Conservation (phyloP, 2,888 invertebrate genomes). For the Hypena proboscidalis region DNA sequence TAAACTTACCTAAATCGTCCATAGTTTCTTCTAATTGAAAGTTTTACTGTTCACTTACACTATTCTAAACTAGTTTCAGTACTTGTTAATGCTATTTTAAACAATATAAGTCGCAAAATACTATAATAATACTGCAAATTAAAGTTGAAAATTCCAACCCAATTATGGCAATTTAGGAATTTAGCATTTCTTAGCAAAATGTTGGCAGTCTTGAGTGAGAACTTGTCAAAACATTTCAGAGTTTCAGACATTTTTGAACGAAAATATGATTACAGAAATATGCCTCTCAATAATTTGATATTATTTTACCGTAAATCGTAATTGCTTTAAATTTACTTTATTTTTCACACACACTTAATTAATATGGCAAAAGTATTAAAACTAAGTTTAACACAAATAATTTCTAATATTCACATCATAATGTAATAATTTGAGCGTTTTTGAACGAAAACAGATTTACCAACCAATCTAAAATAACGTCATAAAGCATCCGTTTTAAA, state of each 20-base stretch:
- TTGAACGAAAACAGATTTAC: too few relatives aligned
- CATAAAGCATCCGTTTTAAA: too few relatives aligned
- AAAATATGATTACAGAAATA: too few relatives aligned
- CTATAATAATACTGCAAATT: constrained; percentile 53
- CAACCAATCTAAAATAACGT: too few relatives aligned
- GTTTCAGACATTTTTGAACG: constrained; percentile 26
- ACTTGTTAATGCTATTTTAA: constrained; percentile 21
- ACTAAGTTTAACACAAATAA: too few relatives aligned
- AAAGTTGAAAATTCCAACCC: constrained; percentile 58
- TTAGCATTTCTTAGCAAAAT: constrained; percentile 52
- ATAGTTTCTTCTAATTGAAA: constrained; percentile 51
- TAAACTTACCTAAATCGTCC: constrained; percentile 82
- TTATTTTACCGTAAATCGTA: too few relatives aligned
- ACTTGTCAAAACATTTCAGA: constrained; percentile 41
- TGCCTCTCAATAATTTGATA: too few relatives aligned
- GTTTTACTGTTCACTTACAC: constrained; percentile 35
- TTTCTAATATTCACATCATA: too few relatives aligned
- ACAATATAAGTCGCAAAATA: constrained; percentile 42
- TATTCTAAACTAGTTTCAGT: constrained; percentile 34
- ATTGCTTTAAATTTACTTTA: too few relatives aligned
- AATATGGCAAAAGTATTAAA: too few relatives aligned
- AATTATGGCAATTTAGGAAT: constrained; percentile 58
- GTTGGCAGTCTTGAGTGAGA: constrained; percentile 41
- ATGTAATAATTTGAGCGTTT: too few relatives aligned
- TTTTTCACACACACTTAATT: too few relatives aligned